phyloP scores from a whole-genome alignment of 2,888 invertebrate genomes.

The Drosophila acutilabella region DNA sequence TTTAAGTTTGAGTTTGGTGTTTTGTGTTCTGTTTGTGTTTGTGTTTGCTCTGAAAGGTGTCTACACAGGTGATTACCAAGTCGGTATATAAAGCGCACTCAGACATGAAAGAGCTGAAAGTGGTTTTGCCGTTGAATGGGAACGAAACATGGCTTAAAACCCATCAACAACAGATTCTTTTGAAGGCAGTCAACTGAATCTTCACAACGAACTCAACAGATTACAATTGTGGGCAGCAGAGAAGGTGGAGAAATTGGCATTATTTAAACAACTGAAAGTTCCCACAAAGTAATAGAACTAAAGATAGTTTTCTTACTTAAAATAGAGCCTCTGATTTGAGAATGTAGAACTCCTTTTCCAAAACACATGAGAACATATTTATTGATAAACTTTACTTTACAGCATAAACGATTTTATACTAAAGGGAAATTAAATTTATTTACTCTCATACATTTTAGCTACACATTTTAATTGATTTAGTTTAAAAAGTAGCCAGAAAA shows the following conservation, averaged over 20 bases:
- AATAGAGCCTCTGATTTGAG: neutral
- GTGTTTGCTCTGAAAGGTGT: slow-evolving; percentile 47
- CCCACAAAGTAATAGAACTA: neutral
- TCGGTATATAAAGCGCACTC: slow-evolving; percentile 46
- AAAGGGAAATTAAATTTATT: too few relatives aligned
- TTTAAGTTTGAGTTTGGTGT: neutral
- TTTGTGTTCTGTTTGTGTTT: slow-evolving; percentile 1
- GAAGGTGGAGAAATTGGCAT: slow-evolving; percentile 8
- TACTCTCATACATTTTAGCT: too few relatives aligned
- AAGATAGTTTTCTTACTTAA: neutral
- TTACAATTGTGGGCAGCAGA: slow-evolving; percentile 17
- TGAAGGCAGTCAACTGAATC: slow-evolving; percentile 23
- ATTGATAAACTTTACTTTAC: too few relatives aligned
- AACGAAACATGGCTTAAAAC: slow-evolving; percentile 22
- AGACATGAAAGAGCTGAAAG: slow-evolving; percentile 55
- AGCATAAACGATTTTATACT: too few relatives aligned
- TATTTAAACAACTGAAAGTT: neutral
- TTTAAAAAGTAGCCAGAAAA: neutral
- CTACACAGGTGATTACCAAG: slow-evolving; percentile 56
- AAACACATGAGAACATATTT: too few relatives aligned
- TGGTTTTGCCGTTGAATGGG: slow-evolving; percentile 36
- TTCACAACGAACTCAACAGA: slow-evolving; percentile 23
- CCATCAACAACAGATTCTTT: slow-evolving; percentile 42
- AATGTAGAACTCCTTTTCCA: too few relatives aligned
- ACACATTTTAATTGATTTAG: neutral